Base-by-base conservation (phyloP, 2,888 invertebrate genomes). In the Gymnocheta viridis region DNA sequence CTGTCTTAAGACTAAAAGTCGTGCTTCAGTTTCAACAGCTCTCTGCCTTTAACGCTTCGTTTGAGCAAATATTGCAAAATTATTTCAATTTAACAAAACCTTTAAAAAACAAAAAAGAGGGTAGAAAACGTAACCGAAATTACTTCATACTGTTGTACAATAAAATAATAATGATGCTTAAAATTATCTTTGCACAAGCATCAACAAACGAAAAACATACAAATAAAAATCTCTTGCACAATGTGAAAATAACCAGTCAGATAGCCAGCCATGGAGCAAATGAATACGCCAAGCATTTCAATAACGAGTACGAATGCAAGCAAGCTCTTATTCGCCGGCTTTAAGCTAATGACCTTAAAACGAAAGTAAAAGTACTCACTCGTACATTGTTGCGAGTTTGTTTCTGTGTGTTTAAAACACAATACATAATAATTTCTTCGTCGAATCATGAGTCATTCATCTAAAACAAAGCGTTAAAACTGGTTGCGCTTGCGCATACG, bases 351-450 rank as follows among this genome's bases (percentile, higher is more conserved):
- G 87, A 87, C 87, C 87, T 87, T 86, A 86, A 85, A 89, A 89
- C 87, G 91, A 90, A 90, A 90, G 90, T 90, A 91, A 91, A 90
- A 91, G 90, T 90, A n/a, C n/a, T n/a, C n/a, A n/a, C n/a, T n/a
- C n/a, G n/a, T n/a, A 84, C 22, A 51, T 38, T 51, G 22, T 51
- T 70, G 60, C 17, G 49, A 62, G 4, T 54, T 17, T 12, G 17
- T 19, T 29, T 44, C 10, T 64, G 29, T 62, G 22, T 60, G 17
- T 51, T 72, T 27, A 12, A 49, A 62, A 62, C 47, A 47, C 56
- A 19, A 54, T 19, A 60, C 22, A 17, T 17, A 64, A 58, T 6
- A 70, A 70, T 80, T 81, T 81, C 73, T 77, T 82, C 74, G 62
- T 27, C 49, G 44, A n/a, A 14, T 22, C 35, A 70, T 82, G 78